Evolutionary conservation across 2,113 vertebrate genomes (phyloP).

Genomic region (Vulpes ferrilata): DNA sequence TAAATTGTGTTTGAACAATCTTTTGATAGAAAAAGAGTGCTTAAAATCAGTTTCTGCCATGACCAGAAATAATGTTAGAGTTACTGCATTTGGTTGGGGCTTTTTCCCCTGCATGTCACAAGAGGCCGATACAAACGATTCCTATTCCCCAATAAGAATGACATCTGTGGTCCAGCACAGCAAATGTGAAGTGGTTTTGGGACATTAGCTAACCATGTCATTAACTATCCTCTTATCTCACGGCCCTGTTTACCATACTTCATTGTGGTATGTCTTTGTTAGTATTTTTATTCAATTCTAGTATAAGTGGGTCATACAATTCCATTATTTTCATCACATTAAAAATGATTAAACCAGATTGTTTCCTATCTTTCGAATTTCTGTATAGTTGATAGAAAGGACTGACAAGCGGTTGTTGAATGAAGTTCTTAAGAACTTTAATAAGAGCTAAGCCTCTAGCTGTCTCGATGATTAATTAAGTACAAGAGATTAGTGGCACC

Average conservation of each 20-base stretch:
- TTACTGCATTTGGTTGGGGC: neutral
- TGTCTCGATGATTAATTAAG: slow-evolving; percentile 30
- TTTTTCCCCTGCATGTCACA: neutral
- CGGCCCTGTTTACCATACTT: neutral
- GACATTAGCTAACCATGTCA: neutral
- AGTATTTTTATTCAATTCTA: neutral
- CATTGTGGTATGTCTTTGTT: neutral
- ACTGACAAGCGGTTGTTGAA: neutral
- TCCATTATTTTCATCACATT: slow-evolving; percentile 42
- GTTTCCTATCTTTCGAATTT: neutral
- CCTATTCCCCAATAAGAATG: neutral
- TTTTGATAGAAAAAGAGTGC: neutral
- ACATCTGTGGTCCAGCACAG: neutral
- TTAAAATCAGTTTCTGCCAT: neutral
- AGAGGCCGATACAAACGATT: neutral
- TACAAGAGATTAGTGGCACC: neutral
- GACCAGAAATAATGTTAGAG: neutral
- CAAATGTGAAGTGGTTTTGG: too few species aligned
- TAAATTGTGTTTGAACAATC: neutral
- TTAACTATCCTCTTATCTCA: neutral
- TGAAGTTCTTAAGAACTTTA: slow-evolving; percentile 56
- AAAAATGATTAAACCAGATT: neutral
- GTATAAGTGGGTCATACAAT: neutral
- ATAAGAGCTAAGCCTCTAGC: slow-evolving; percentile 1
- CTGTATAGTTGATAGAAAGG: neutral